Conservation (phyloP, 92 coral and sea anemone genomes). For the Anthopleura xanthogrammica region DNA sequence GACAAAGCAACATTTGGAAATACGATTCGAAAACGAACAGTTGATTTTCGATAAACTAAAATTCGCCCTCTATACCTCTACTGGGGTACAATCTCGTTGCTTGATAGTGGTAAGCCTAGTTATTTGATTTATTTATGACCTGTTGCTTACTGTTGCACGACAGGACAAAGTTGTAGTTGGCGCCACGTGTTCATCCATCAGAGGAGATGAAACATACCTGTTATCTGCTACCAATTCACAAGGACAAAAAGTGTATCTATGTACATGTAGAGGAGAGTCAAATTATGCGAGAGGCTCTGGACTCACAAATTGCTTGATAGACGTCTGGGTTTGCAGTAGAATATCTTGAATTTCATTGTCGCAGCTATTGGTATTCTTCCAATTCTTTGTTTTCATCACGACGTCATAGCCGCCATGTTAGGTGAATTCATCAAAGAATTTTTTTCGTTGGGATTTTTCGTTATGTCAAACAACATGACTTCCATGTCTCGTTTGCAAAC, state of each 20-base stretch:
- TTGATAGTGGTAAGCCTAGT: no score
- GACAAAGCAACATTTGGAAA: background rate
- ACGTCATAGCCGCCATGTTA: background rate
- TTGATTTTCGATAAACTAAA: no score
- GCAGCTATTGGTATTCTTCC: background rate
- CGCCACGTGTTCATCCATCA: conserved; percentile 1
- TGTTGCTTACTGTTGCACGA: no score
- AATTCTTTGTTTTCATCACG: no score
- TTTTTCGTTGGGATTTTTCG: background rate
- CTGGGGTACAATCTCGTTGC: no score
- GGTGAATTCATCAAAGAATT: background rate
- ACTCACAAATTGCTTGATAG: background rate
- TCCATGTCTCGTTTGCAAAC: background rate
- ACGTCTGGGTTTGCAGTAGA: conserved; percentile 25
- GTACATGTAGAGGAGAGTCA: conserved; percentile 15
- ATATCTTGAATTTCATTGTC: conserved; percentile 5
- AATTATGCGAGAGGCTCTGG: background rate
- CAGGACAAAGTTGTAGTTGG: conserved; percentile 1
- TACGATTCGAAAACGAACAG: no score
- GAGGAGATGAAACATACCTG: conserved; percentile 25
- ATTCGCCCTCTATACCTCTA: no score
- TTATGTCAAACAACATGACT: background rate
- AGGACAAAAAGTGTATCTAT: background rate
- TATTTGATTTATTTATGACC: no score
- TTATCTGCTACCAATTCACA: background rate